Percentiles rank a stretch among this genome's conserved stretches.
phyloP scores from a whole-genome alignment of 2,113 vertebrate species.

The Chaetodon trifascialis region DNA sequence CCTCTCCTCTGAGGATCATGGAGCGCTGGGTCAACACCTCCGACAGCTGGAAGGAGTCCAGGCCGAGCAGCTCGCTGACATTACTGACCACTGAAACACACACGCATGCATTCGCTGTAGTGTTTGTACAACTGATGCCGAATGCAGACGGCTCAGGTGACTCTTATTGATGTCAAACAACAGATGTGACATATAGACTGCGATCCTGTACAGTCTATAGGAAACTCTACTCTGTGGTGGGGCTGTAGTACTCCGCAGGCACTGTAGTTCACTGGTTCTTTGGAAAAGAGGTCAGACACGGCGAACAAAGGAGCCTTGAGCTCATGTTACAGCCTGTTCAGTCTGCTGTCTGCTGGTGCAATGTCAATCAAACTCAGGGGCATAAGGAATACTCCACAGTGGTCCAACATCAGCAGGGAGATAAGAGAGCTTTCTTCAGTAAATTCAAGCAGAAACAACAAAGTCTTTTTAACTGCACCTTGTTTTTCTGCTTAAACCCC shows the following conservation, averaged over 20 bases:
- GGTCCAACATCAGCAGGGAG: constrained; percentile 12
- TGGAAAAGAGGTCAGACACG: constrained; percentile 72
- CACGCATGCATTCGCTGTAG: constrained; percentile 17
- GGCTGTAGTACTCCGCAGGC: constrained; percentile 36
- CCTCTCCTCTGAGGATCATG: constrained; percentile 94
- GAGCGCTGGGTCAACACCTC: constrained; percentile 95
- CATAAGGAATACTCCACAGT: constrained; percentile 25
- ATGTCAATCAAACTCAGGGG: constrained; percentile 69
- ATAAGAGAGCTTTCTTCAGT: neutral
- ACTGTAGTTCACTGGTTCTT: constrained; percentile 61
- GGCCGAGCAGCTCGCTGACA: constrained; percentile 91
- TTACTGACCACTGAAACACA: constrained; percentile 88
- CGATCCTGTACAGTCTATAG: constrained; percentile 47
- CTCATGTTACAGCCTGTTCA: constrained; percentile 80
- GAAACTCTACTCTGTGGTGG: constrained; percentile 45
- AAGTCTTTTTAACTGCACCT: neutral
- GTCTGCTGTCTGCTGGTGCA: constrained; percentile 53
- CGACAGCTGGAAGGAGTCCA: constrained; percentile 92
- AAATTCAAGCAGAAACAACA: constrained; percentile 17
- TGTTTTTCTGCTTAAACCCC: neutral
- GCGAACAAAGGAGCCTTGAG: constrained; percentile 73
- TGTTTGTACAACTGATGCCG: constrained; percentile 3
- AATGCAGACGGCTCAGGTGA: constrained; percentile 32
- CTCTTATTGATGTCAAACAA: constrained; percentile 54
- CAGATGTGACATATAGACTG: constrained; percentile 24